phyloP scores from a whole-genome alignment of 30 jellyfish, hydroid and myxozoan genomes.

The Hydractinia symbiolongicarpus region DNA sequence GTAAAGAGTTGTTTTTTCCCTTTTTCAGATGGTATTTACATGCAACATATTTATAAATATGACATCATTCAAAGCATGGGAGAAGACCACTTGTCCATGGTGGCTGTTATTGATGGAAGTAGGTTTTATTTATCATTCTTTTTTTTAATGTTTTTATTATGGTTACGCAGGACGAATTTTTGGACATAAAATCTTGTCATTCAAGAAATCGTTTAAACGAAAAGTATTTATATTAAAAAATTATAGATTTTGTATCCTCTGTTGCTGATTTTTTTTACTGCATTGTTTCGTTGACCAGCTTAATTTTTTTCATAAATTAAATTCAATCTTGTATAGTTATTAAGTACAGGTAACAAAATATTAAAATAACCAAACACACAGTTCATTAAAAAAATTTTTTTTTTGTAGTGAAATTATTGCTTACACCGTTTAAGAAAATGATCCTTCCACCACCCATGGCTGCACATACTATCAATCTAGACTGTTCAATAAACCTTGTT shows the following conservation, averaged over 20 bases:
- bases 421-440: constrained; percentile 74
- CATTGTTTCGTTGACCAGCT: too few species aligned
- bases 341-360: too few species aligned
- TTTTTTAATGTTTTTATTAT: neutral
- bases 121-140: constrained; percentile 8
- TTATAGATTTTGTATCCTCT: too few species aligned
- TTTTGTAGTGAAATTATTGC: constrained; percentile 44
- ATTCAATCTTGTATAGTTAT: too few species aligned
- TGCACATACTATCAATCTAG: constrained; percentile 23
- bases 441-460: constrained; percentile 98
- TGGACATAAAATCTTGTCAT: too few species aligned
- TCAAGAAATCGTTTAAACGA: too few species aligned
- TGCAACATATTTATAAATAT: constrained; percentile 33
- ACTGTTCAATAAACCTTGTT: constrained; percentile 55
- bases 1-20: neutral
- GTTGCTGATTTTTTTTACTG: too few species aligned
- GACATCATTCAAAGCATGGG: constrained; percentile 65
- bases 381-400: neutral
- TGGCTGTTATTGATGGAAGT: constrained; percentile 96
- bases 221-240: too few species aligned
- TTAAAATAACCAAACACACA: too few species aligned
- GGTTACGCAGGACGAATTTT: neutral
- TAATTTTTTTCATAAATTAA: too few species aligned
- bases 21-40: constrained; percentile 53
- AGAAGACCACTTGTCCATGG: constrained; percentile 43